phyloP scores from a whole-genome alignment of 2,113 vertebrate species.

The Rhea americana region DNA sequence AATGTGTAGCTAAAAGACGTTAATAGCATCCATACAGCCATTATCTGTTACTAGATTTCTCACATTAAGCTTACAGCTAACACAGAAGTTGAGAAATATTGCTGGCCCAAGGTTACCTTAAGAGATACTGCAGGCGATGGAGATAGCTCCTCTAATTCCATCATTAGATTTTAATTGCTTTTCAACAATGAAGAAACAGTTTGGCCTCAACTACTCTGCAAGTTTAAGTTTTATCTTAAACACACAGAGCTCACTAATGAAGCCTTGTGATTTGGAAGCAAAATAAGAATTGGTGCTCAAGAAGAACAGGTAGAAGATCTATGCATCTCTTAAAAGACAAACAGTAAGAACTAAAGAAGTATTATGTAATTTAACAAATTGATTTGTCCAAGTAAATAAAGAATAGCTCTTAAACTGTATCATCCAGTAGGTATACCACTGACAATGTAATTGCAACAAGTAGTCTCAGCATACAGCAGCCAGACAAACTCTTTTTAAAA shows the following conservation, averaged over 20 bases:
- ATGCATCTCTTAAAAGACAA: neutral
- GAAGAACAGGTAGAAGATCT: neutral
- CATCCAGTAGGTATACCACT: neutral
- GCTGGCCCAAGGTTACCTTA: neutral
- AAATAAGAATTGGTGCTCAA: neutral
- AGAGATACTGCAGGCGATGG: neutral
- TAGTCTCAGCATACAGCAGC: neutral
- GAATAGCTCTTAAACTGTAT: neutral
- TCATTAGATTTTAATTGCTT: neutral
- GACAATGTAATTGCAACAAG: neutral
- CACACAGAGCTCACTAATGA: neutral
- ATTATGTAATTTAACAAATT: neutral
- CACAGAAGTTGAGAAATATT: neutral
- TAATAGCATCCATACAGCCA: neutral
- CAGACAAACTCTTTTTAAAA: neutral
- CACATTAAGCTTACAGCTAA: neutral
- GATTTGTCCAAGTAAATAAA: neutral
- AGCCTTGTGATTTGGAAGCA: neutral
- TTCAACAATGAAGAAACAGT: neutral
- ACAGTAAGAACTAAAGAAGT: neutral
- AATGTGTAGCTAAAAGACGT: neutral
- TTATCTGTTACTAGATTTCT: neutral
- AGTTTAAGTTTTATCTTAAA: neutral
- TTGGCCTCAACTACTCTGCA: neutral
- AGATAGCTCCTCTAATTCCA: neutral